Evolutionary conservation across 2,113 vertebrate genomes (phyloP).

Genomic region (Arizona elegans): DNA sequence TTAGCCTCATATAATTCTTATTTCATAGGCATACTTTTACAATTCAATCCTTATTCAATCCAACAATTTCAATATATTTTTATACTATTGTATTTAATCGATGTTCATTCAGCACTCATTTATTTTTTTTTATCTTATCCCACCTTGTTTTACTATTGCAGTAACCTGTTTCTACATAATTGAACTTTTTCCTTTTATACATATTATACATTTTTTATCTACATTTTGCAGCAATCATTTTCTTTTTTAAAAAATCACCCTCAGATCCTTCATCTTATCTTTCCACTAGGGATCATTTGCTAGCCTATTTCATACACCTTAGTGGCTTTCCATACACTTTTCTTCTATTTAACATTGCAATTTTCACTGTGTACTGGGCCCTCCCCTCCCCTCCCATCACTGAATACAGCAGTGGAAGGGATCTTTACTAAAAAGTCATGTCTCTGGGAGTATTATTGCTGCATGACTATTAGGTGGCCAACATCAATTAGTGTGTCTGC

Average conservation of each 20-base stretch:
- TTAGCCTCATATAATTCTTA: not conserved
- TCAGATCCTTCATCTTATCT: not conserved
- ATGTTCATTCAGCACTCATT: not conserved
- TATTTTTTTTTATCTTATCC: not conserved
- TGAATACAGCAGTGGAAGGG: not conserved
- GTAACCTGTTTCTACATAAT: not conserved
- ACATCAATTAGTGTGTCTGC: not conserved
- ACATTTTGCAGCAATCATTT: not conserved
- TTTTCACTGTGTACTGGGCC: not conserved
- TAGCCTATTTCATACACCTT: not conserved
- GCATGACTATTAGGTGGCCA: not conserved
- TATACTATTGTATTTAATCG: not conserved
- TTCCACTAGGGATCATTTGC: not conserved
- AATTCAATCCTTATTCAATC: not conserved
- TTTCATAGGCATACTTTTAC: not conserved
- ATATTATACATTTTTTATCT: not conserved
- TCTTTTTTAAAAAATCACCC: not conserved
- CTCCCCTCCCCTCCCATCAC: not conserved
- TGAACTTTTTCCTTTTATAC: not conserved
- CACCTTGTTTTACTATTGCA: not conserved
- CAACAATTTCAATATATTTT: not conserved
- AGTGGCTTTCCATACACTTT: not conserved
- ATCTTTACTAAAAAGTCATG: not conserved
- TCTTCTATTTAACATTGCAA: not conserved
- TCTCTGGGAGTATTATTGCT: not conserved